A percentile compares a stretch with the other conserved stretches of the same genome.
Evolutionary conservation across 2,888 invertebrate genomes (phyloP).

Genomic region (Pterobdella sp.): DNA sequence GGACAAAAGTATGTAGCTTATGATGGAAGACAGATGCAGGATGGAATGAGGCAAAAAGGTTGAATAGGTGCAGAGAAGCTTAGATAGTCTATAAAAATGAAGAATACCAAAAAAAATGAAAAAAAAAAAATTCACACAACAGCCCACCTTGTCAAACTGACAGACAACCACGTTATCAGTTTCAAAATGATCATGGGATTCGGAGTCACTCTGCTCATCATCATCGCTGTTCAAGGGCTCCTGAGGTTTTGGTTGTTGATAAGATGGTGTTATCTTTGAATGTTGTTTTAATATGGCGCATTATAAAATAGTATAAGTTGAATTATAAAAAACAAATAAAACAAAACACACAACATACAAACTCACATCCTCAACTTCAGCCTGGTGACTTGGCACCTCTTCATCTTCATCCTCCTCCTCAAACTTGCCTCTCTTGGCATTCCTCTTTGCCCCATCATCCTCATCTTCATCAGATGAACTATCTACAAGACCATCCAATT

Average conservation of each 20-base stretch:
- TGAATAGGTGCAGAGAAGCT: too few relatives aligned
- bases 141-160: constrained; percentile 86
- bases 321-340: too few relatives aligned
- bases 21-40: too few relatives aligned
- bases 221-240: constrained; percentile 93
- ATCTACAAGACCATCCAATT: constrained; percentile 53
- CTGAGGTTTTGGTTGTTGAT: too few relatives aligned
- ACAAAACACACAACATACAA: not conserved
- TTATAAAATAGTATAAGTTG: too few relatives aligned
- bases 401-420: constrained; percentile 64
- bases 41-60: too few relatives aligned
- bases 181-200: constrained; percentile 88
- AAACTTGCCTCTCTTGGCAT: constrained; percentile 56
- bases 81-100: not conserved
- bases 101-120: too few relatives aligned
- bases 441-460: constrained; percentile 57
- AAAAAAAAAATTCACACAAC: not conserved
- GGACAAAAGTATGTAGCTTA: too few relatives aligned
- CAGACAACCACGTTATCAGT: constrained; percentile 99
- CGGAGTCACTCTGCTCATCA: constrained; percentile 77
- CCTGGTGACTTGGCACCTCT: constrained; percentile 62
- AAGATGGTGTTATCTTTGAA: too few relatives aligned
- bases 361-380: constrained; percentile 48
- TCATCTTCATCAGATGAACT: constrained; percentile 62
- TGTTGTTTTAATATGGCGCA: too few relatives aligned